These are phyloP conservation scores for Epinotia ramella DNA, from an alignment of 2,888 invertebrate species.

Conservation along the genomic window DNA sequence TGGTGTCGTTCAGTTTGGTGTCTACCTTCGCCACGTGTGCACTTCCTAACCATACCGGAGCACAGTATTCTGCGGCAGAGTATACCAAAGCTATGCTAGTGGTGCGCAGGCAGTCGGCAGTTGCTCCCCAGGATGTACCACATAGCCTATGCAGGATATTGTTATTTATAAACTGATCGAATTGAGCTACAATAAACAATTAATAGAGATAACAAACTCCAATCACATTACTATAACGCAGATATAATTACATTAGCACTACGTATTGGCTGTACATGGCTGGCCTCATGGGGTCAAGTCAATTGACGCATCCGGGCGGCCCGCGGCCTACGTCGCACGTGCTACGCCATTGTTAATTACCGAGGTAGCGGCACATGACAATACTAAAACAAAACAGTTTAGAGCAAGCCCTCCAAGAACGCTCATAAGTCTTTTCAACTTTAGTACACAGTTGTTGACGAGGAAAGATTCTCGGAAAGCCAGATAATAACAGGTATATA, in stretches of 20 bases:
- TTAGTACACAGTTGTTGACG: constrained; percentile 31
- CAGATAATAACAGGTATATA: constrained; percentile 22
- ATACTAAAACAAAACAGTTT: not conserved
- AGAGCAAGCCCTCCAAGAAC: not conserved
- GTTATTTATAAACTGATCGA: not conserved
- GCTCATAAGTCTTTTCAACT: constrained; percentile 3
- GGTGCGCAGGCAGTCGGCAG: too few relatives aligned
- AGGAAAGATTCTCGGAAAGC: constrained; percentile 22
- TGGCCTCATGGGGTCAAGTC: constrained; percentile 80
- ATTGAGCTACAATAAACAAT: not conserved
- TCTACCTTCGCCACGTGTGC: too few relatives aligned
- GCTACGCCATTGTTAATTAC: constrained; percentile 43
- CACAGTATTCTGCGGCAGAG: too few relatives aligned
- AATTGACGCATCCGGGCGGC: constrained; percentile 75
- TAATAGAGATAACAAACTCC: not conserved
- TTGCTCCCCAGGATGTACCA: too few relatives aligned
- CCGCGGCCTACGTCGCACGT: constrained; percentile 23
- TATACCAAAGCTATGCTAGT: too few relatives aligned
- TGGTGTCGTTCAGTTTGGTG: too few relatives aligned
- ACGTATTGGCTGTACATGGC: constrained; percentile 20
- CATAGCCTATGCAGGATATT: too few relatives aligned
- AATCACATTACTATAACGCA: constrained; percentile 11
- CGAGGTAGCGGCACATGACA: constrained; percentile 28
- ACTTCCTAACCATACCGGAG: too few relatives aligned
- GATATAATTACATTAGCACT: constrained; percentile 37